Evolutionary conservation across 2,888 invertebrate genomes (phyloP).

Genomic region (Microctonus aethiopoides): DNA sequence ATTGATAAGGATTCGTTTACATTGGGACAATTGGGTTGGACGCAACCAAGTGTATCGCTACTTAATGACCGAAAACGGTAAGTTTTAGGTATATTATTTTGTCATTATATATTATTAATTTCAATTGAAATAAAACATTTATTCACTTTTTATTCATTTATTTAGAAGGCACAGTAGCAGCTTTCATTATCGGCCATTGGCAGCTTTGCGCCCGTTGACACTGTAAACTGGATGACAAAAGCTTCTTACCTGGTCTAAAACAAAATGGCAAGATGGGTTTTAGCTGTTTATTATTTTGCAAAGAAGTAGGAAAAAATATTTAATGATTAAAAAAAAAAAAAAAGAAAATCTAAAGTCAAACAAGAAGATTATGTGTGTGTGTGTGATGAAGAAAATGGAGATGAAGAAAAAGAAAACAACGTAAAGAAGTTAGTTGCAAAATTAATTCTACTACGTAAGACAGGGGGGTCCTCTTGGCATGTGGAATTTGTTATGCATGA

Average conservation of each 20-base stretch:
- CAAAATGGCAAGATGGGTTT: slow-evolving; percentile 38
- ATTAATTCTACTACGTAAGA: slow-evolving; percentile 40
- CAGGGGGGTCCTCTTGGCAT: slow-evolving; percentile 65
- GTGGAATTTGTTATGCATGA: slow-evolving; percentile 68
- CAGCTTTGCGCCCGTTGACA: slow-evolving; percentile 63
- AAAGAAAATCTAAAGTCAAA: slow-evolving; percentile 8
- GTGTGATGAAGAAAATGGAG: slow-evolving; percentile 2
- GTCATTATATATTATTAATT: not conserved
- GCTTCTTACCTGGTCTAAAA: slow-evolving; percentile 42
- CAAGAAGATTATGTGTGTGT: not conserved
- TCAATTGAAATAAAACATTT: not conserved
- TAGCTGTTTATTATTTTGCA: slow-evolving; percentile 43
- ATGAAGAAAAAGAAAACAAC: slow-evolving; percentile 38
- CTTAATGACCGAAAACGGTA: slow-evolving; percentile 65
- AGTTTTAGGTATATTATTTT: not conserved
- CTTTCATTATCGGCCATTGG: slow-evolving; percentile 61
- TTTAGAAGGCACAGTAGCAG: slow-evolving; percentile 66
- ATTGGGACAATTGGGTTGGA: slow-evolving; percentile 55
- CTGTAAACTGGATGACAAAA: slow-evolving; percentile 51
- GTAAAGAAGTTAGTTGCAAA: slow-evolving; percentile 36
- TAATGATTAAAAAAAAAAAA: slow-evolving; percentile 20
- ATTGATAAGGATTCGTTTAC: slow-evolving; percentile 57
- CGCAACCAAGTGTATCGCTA: slow-evolving; percentile 56
- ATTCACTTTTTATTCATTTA: slow-evolving; percentile 41
- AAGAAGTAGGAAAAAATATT: slow-evolving; percentile 37